phyloP scores from a whole-genome alignment of 2,888 invertebrate species.

The Tromatobia lineatoria region DNA sequence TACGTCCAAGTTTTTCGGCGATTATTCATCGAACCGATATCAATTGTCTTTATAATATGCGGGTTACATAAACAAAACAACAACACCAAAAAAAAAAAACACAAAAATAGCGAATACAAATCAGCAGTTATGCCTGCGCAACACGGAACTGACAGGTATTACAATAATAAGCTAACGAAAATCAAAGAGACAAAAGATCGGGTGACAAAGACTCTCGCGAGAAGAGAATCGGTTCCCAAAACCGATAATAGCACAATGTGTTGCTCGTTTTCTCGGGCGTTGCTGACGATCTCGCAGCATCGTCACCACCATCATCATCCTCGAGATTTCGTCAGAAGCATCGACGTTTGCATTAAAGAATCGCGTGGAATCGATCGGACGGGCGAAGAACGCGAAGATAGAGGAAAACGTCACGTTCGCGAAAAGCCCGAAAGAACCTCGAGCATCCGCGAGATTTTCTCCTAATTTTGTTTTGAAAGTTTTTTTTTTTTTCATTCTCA shows the following conservation, averaged over 20 bases:
- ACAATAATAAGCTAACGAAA: conserved; percentile 62
- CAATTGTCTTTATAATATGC: conserved; percentile 68
- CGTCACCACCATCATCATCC: not conserved
- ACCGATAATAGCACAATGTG: conserved; percentile 22
- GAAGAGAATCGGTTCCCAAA: conserved; percentile 7
- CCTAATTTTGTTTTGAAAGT: not conserved
- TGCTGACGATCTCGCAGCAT: not conserved
- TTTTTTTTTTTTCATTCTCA: conserved; percentile 31
- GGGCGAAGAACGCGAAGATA: not conserved
- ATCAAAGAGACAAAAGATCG: conserved; percentile 8
- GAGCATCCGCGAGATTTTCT: not conserved
- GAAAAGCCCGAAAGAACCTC: conserved; percentile 5
- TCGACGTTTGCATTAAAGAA: not conserved
- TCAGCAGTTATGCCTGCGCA: conserved; percentile 72
- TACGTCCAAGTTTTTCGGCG: conserved; percentile 63
- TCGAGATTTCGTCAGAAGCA: conserved; percentile 24
- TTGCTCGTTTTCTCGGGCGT: conserved; percentile 19
- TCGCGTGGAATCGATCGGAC: conserved; percentile 33
- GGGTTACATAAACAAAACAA: conserved; percentile 64
- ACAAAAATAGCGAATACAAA: conserved; percentile 22
- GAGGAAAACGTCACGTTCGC: conserved; percentile 32
- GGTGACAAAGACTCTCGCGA: conserved; percentile 19
- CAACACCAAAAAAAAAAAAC: no score
- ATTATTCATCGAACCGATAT: conserved; percentile 61
- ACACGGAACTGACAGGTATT: conserved; percentile 71